phyloP scores from a whole-genome alignment of 2,888 invertebrate genomes.

The Catocala nupta region DNA sequence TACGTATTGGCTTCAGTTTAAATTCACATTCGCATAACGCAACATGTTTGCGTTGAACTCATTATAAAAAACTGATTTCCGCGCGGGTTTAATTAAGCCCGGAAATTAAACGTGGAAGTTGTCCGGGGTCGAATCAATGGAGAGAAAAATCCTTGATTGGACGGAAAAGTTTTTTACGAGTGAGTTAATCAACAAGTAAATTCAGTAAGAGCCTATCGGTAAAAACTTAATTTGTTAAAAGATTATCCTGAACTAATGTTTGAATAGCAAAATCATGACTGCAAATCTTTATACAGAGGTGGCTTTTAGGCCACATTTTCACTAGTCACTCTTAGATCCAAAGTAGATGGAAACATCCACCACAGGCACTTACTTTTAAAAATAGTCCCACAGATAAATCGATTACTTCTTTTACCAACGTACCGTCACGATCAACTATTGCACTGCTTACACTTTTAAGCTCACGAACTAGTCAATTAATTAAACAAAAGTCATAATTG shows the following conservation, averaged over 20 bases:
- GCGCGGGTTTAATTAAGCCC: slow-evolving; percentile 70
- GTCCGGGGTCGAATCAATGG: slow-evolving; percentile 66
- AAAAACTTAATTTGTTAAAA: slow-evolving; percentile 10
- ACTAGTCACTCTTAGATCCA: too few species aligned
- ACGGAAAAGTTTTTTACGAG: slow-evolving; percentile 33
- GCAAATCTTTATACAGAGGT: too few species aligned
- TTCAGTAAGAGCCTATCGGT: slow-evolving; percentile 24
- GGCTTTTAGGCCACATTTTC: too few species aligned
- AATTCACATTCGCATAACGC: slow-evolving; percentile 12
- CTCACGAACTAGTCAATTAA: too few species aligned
- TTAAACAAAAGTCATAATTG: slow-evolving; percentile 15
- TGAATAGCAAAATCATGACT: too few species aligned
- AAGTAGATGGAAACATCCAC: too few species aligned
- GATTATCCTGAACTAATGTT: slow-evolving; percentile 13
- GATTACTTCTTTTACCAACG: too few species aligned
- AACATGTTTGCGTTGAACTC: slow-evolving; percentile 40
- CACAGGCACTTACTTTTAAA: too few species aligned
- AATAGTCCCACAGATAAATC: too few species aligned
- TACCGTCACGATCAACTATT: too few species aligned
- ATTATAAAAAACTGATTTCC: slow-evolving; percentile 66
- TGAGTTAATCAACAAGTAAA: slow-evolving; percentile 34
- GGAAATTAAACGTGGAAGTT: slow-evolving; percentile 70
- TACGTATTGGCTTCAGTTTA: slow-evolving; percentile 2
- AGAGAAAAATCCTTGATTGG: slow-evolving; percentile 51
- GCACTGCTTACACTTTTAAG: too few species aligned